Percentiles rank a stretch among this genome's conserved stretches.
phyloP scores from a whole-genome alignment of 2,888 invertebrate genomes.

The Drosophila ezoana region DNA sequence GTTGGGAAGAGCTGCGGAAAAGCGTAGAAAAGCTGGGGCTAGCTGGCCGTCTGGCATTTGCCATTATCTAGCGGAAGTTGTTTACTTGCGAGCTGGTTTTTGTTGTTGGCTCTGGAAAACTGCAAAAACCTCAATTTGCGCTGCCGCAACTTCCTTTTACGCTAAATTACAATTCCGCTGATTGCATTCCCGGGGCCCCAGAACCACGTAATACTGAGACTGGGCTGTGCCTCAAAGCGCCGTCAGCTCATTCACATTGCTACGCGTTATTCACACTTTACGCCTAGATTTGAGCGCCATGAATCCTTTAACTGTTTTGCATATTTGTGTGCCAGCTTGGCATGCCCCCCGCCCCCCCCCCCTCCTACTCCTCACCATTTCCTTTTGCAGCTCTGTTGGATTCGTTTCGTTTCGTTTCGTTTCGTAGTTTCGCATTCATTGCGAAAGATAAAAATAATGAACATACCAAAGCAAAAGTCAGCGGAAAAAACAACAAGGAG shows the following conservation, averaged over 20 bases:
- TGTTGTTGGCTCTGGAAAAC: slow-evolving; percentile 31
- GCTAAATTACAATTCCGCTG: slow-evolving; percentile 84
- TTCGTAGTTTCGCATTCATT: slow-evolving; percentile 74
- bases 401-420: slow-evolving; percentile 55
- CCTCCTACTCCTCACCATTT: slow-evolving; percentile 1
- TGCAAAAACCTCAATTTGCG: slow-evolving; percentile 67
- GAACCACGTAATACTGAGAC: slow-evolving; percentile 17
- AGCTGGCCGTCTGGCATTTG: slow-evolving; percentile 58
- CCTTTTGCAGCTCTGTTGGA: slow-evolving; percentile 39
- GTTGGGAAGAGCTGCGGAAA: not conserved
- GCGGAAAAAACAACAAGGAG: slow-evolving; percentile 60
- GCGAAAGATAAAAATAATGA: slow-evolving; percentile 83
- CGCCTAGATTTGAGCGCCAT: slow-evolving; percentile 80
- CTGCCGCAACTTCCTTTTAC: slow-evolving; percentile 77
- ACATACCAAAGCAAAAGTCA: slow-evolving; percentile 80
- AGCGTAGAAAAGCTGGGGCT: slow-evolving; percentile 12
- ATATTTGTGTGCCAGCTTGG: slow-evolving; percentile 68
- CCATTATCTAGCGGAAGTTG: slow-evolving; percentile 77
- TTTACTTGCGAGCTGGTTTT: slow-evolving; percentile 64
- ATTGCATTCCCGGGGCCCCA: slow-evolving; percentile 76
- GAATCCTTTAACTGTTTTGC: slow-evolving; percentile 79
- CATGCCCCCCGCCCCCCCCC: not conserved
- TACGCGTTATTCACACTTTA: slow-evolving; percentile 76
- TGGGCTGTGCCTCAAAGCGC: slow-evolving; percentile 53
- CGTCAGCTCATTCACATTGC: slow-evolving; percentile 73